These are phyloP conservation scores for Epizoanthus rinbou DNA, from an alignment of 92 coral and sea anemone species.

Conservation along the genomic window DNA sequence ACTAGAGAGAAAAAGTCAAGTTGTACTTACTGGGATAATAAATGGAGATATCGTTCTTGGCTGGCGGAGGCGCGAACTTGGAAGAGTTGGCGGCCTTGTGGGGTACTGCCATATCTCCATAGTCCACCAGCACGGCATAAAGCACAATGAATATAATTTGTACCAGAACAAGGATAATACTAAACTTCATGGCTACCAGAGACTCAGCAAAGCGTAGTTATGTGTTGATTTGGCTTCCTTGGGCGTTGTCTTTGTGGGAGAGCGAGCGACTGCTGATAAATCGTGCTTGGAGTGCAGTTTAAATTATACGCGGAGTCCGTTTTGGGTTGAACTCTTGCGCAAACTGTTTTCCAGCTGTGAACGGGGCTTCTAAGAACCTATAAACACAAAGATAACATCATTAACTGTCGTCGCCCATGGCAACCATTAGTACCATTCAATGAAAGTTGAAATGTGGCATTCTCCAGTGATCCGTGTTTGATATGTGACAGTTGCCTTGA, in stretches of 20 bases:
- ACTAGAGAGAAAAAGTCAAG: background rate
- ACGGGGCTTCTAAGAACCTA: no score
- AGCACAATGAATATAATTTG: constrained; percentile 22
- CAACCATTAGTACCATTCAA: no score
- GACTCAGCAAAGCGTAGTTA: background rate
- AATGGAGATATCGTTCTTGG: constrained; percentile 28
- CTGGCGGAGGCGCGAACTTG: constrained; percentile 19
- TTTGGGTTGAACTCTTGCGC: no score
- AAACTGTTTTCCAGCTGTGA: no score
- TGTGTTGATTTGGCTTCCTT: background rate
- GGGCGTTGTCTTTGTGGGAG: background rate
- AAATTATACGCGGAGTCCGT: no score
- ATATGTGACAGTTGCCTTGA: no score
- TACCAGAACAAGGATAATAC: constrained; percentile 14
- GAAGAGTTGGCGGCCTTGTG: constrained; percentile 23
- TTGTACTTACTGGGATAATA: constrained; percentile 30
- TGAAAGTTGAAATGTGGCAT: no score
- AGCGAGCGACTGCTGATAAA: no score
- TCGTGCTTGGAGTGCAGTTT: no score
- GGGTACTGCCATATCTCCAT: constrained; percentile 38
- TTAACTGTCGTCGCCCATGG: no score
- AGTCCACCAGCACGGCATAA: constrained; percentile 36
- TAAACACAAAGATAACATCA: no score
- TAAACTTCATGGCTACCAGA: constrained; percentile 24
- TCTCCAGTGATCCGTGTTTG: no score